Evolutionary conservation across 2,113 vertebrate species (phyloP).

Genomic region (Haemorhous mexicanus): DNA sequence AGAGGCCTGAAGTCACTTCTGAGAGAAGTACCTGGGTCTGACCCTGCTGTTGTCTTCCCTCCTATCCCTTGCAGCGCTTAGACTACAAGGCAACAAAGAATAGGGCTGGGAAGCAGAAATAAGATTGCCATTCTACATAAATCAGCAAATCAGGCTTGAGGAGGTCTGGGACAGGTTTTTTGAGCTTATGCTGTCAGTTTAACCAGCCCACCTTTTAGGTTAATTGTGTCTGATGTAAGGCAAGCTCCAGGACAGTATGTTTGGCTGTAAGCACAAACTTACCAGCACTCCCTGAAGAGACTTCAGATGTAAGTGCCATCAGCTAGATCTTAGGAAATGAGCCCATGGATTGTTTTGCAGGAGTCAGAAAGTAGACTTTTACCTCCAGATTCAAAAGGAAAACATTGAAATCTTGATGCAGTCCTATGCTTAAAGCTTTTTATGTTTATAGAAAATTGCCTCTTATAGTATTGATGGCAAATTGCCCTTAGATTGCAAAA

Average conservation of each 20-base stretch:
- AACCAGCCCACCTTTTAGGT: background rate
- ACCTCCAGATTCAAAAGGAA: background rate
- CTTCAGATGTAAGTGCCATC: background rate
- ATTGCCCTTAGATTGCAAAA: conserved; percentile 30
- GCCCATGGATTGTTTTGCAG: background rate
- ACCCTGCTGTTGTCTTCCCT: background rate
- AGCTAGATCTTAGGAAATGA: background rate
- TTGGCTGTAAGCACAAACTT: background rate
- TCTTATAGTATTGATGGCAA: conserved; percentile 2
- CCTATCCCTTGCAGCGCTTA: background rate
- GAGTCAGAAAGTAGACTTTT: background rate
- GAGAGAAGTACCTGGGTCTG: background rate
- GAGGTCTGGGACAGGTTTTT: background rate
- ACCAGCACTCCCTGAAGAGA: background rate
- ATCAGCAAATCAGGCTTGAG: background rate
- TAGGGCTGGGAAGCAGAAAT: background rate
- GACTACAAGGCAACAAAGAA: background rate
- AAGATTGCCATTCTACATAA: background rate
- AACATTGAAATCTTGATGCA: background rate
- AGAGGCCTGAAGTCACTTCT: background rate
- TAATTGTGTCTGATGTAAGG: background rate
- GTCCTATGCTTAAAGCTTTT: conserved; percentile 14
- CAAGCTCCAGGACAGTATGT: background rate
- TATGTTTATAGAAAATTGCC: conserved; percentile 49
- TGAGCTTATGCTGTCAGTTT: background rate